Evolutionary conservation across 2,113 vertebrate species (phyloP), one percentile per base, ranked within the genome.

Genomic region (Phocoena sinus): DNA sequence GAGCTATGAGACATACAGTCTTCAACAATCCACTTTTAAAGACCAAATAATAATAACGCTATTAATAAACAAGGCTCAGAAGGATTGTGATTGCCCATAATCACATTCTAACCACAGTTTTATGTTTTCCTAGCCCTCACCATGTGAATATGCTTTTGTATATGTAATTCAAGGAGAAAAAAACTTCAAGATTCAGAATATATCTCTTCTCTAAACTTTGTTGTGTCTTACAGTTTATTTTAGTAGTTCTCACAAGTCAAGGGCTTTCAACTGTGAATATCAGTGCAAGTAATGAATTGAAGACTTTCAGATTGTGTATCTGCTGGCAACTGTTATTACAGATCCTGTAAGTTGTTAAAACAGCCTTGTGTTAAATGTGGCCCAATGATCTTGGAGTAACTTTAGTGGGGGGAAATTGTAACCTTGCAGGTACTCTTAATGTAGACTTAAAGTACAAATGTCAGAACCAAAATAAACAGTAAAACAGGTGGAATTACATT

Each of bases 401-500:
- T 77, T 92, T 36, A 80, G 63, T 10, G 20, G 4, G 1, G 47
- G 62, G 50, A 56, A 8, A 56, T 33, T 63, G 1, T 79, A 36
- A 82, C 12, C 31, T 94, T 82, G 6, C 4, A 82, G 86, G 17
- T 62, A 28, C 44, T 96, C 84, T 74, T 81, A 70, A 86, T 70
- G 41, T 77, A 89, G 36, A 80, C 77, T 94, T 82, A 47, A 18
- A 77, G 25, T 94, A 56, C 65, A 76, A 79, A 28, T 44, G 5
- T 90, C 44, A 90, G 70, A 95, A 88, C 15, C 60, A 90, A 93
- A 81, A 65, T 80, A 91, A 87, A 74, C n/a, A 70, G n/a, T 92
- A 76, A 91, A 94, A 71, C 23, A 80, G 41, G 13, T 92, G 63
- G 68, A 73, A 77, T 80, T 82, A 84, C 77, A 82, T 89, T 86